These are phyloP conservation scores for Pseudomyrmex concolor DNA, from an alignment of 1,140 invertebrate genomes.

Conservation along the genomic window DNA sequence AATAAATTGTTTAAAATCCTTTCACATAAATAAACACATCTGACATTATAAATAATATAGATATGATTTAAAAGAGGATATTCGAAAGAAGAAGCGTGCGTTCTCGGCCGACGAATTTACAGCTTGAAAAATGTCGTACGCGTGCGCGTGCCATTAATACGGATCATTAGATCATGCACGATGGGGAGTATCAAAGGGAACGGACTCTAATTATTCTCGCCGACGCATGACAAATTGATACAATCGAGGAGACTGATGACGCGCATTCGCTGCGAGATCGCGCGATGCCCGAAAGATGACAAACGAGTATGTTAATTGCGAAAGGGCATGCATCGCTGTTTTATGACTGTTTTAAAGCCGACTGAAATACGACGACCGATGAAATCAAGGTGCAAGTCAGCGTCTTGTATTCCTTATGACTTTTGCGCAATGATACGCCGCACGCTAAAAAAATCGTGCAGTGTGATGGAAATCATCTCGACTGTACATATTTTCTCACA, in stretches of 20 bases:
- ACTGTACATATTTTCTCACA: constrained; percentile 48
- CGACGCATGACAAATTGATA: constrained; percentile 45
- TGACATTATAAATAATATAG: no score
- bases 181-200: constrained; percentile 37
- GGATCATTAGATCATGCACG: constrained; percentile 52
- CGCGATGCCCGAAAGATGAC: constrained; percentile 45
- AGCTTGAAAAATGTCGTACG: constrained; percentile 41
- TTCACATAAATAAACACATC: neutral
- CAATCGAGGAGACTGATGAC: constrained; percentile 46
- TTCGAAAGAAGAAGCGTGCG: neutral
- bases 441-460: constrained; percentile 40
- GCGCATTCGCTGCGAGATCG: constrained; percentile 26
- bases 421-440: constrained; percentile 61
- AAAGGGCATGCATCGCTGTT: constrained; percentile 70
- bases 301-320: constrained; percentile 63
- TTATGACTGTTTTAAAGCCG: constrained; percentile 79
- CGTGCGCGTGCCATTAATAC: constrained; percentile 42
- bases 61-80: no score
- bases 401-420: constrained; percentile 72
- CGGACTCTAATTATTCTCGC: constrained; percentile 52
- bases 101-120: constrained; percentile 13
- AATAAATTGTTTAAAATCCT: neutral
- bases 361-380: constrained; percentile 78
- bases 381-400: constrained; percentile 74
- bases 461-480: constrained; percentile 31